Conservation (phyloP, 1,140 invertebrate genomes). For the Pachypsylla venusta region DNA sequence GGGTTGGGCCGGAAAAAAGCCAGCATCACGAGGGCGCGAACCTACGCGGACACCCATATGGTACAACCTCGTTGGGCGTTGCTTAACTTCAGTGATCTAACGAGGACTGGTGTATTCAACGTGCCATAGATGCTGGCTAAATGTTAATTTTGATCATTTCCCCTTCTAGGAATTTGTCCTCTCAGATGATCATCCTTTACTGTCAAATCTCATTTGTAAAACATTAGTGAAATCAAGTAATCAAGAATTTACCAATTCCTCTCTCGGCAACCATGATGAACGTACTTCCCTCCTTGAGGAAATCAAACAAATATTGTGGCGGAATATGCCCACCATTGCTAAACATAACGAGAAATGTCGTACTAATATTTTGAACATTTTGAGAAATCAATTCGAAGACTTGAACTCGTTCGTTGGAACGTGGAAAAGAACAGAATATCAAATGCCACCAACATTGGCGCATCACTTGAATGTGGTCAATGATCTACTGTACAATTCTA, state of each 20-base stretch:
- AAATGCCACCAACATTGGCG: neutral
- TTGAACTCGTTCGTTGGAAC: neutral
- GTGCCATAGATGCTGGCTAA: no score
- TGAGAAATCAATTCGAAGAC: neutral
- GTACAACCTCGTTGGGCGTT: no score
- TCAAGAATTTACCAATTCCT: neutral
- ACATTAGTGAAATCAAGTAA: neutral
- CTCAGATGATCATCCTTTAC: neutral
- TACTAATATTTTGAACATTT: neutral
- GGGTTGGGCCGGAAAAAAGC: no score
- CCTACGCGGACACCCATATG: no score
- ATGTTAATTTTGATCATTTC: no score
- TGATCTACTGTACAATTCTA: neutral
- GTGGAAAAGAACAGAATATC: neutral
- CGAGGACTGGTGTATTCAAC: no score
- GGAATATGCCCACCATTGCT: neutral
- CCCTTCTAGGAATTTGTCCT: neutral
- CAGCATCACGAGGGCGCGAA: no score
- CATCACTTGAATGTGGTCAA: neutral
- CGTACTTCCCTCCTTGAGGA: neutral
- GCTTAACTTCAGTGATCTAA: no score
- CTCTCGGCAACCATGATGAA: neutral
- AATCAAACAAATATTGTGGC: neutral
- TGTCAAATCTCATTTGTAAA: neutral
- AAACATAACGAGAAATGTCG: neutral